These are phyloP conservation scores for Drosophila mimetica DNA, from an alignment of 2,888 invertebrate genomes.

Conservation along the genomic window DNA sequence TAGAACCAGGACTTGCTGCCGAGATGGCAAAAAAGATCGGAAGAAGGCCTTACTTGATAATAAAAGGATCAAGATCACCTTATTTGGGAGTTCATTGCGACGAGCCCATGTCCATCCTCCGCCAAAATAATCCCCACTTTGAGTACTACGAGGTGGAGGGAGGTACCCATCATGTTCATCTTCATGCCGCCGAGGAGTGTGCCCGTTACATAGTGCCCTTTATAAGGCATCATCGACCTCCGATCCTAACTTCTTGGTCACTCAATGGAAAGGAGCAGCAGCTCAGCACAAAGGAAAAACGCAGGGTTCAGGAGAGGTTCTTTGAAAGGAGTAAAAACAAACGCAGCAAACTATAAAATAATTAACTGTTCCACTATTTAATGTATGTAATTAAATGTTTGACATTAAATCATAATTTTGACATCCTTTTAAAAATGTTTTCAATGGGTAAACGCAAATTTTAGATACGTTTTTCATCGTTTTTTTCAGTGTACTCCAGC, in stretches of 20 bases:
- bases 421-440: no score
- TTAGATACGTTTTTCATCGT: no score
- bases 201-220: constrained; percentile 83
- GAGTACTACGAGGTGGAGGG: constrained; percentile 87
- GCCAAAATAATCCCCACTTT: constrained; percentile 86
- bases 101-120: constrained; percentile 86
- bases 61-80: constrained; percentile 86
- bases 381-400: no score
- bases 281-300: background rate
- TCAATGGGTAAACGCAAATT: no score
- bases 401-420: no score
- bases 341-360: constrained; percentile 5
- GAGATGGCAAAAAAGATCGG: constrained; percentile 85
- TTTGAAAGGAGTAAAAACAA: background rate
- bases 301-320: background rate
- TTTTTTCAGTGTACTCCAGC: no score
- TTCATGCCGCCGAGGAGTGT: constrained; percentile 87
- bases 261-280: constrained; percentile 3
- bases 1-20: constrained; percentile 84
- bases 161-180: constrained; percentile 90
- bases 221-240: constrained; percentile 3
- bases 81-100: constrained; percentile 60
- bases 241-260: constrained; percentile 1
- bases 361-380: no score
- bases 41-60: constrained; percentile 87